phyloP scores from a whole-genome alignment of 2,797 vertebrate species.

The Liparis tanakae region DNA sequence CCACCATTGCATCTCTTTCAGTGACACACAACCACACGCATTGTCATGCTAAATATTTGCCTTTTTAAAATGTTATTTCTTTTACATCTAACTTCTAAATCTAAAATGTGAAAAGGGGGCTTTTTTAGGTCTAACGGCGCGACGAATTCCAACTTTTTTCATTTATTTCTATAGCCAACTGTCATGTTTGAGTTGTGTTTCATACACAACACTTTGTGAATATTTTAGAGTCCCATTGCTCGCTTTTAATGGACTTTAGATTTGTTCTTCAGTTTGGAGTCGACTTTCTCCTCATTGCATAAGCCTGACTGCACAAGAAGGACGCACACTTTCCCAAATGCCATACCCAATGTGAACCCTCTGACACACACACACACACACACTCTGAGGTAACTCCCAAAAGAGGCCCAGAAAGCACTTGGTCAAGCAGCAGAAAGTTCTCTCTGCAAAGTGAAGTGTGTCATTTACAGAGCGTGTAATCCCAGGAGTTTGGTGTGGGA shows the following conservation, averaged over 20 bases:
- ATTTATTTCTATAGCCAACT: not conserved
- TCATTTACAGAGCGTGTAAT: constrained; percentile 26
- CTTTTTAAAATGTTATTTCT: too few relatives aligned
- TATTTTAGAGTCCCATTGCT: constrained; percentile 48
- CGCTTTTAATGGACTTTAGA: constrained; percentile 48
- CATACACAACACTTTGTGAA: constrained; percentile 51
- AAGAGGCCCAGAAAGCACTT: constrained; percentile 25
- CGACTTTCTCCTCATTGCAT: constrained; percentile 60
- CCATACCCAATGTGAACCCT: constrained; percentile 20
- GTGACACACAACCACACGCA: not conserved
- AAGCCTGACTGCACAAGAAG: constrained; percentile 47
- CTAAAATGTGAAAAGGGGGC: too few relatives aligned
- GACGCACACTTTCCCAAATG: constrained; percentile 43
- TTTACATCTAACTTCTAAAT: not conserved
- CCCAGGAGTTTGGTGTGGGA: constrained; percentile 40
- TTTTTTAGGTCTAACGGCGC: not conserved
- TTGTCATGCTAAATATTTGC: too few relatives aligned
- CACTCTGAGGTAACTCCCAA: constrained; percentile 17
- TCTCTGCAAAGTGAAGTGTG: constrained; percentile 35
- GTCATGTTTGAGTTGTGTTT: constrained; percentile 43
- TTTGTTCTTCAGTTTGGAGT: constrained; percentile 52
- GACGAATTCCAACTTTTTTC: not conserved
- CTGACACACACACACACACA: constrained; percentile 12
- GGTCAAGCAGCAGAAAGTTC: constrained; percentile 47
- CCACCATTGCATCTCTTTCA: not conserved